These are phyloP conservation scores for Bursaphelenchus mucronatus DNA, from an alignment of 1,140 invertebrate species.

Conservation along the genomic window DNA sequence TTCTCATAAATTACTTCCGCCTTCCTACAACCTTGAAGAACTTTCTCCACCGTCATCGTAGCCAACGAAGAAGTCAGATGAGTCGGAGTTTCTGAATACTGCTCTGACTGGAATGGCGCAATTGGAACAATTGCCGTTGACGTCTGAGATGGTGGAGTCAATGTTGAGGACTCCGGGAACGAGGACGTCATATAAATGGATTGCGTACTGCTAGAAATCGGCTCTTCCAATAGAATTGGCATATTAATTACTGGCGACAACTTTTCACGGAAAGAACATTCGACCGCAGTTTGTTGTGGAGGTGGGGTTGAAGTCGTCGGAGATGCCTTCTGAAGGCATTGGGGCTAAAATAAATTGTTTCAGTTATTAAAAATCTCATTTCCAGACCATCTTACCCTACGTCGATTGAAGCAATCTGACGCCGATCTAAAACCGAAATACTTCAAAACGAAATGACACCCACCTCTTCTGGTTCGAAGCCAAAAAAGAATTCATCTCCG, in stretches of 20 bases:
- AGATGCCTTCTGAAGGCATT: not conserved
- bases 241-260: too few relatives aligned
- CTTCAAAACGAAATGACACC: constrained; percentile 1
- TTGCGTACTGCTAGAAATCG: not conserved
- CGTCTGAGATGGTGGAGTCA: constrained; percentile 1
- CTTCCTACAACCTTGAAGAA: constrained; percentile 3
- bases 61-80: not conserved
- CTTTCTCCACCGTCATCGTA: not conserved
- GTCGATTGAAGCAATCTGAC: too few relatives aligned
- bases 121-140: not conserved
- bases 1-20: constrained; percentile 12
- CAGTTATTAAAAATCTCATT: constrained; percentile 5
- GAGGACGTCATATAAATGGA: not conserved
- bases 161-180: not conserved
- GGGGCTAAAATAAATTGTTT: not conserved
- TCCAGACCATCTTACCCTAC: not conserved
- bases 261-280: not conserved
- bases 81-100: not conserved
- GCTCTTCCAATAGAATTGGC: not conserved
- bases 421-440: not conserved
- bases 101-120: not conserved
- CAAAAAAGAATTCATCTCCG: constrained; percentile 11
- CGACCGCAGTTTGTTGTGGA: not conserved
- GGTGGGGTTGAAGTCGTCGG: not conserved
- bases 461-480: not conserved